Conservation (phyloP, 1,140 invertebrate species). For the Drosophila asahinai region DNA sequence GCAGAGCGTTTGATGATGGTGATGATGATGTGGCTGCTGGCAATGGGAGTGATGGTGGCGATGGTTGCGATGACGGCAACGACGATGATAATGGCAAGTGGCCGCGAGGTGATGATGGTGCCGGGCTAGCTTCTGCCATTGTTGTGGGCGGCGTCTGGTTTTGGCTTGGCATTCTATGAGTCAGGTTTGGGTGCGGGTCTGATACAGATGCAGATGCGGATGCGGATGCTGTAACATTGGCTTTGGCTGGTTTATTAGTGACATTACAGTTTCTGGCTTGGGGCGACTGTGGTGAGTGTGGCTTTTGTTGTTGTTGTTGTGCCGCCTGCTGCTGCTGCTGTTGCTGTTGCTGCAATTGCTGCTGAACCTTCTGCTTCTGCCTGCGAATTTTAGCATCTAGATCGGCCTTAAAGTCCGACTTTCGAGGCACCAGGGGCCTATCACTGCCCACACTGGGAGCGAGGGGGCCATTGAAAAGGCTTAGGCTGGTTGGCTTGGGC, state of each 20-base stretch:
- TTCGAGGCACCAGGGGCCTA: conserved; percentile 67
- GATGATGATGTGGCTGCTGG: conserved; percentile 39
- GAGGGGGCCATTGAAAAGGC: conserved; percentile 69
- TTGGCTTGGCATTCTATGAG: conserved; percentile 69
- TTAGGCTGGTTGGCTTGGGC: conserved; percentile 72
- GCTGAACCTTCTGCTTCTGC: conserved; percentile 76
- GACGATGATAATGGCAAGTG: conserved; percentile 51
- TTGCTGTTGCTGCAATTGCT: conserved; percentile 70
- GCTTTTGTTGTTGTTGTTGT: conserved; percentile 43
- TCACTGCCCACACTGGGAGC: conserved; percentile 20
- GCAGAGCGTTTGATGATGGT: conserved; percentile 44
- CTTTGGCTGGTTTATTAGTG: conserved; percentile 67
- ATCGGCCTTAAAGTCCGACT: conserved; percentile 80
- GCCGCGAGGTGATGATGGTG: conserved; percentile 35
- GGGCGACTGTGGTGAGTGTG: conserved; percentile 74
- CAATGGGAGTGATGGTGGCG: conserved; percentile 48
- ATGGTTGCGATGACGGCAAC: conserved; percentile 38
- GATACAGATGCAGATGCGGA: conserved; percentile 53
- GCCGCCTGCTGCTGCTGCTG: conserved; percentile 51
- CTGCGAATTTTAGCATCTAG: conserved; percentile 81
- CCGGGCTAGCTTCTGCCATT: conserved; percentile 15
- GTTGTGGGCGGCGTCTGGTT: conserved; percentile 51
- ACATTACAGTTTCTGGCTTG: conserved; percentile 79
- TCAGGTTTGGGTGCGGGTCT: conserved; percentile 38
- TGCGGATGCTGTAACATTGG: conserved; percentile 62